Base-by-base conservation (phyloP, 2,888 invertebrate species). In the Philaethria dido region DNA sequence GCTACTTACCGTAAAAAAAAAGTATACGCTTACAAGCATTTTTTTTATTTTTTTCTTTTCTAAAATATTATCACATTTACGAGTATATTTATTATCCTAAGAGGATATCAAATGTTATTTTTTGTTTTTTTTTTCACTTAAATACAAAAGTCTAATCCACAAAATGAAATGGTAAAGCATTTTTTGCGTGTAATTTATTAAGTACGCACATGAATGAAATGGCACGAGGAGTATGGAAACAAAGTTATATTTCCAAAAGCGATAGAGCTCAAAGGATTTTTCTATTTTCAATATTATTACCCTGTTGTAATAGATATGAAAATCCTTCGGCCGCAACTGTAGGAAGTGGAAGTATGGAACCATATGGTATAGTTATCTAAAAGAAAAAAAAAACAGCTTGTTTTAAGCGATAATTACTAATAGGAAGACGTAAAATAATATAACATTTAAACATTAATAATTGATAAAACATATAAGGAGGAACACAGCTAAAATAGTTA, bases 41-140 rank as follows among this genome's bases (percentile, higher is more conserved):
- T 86, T 88, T 88, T 86, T 76, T 74, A 54, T 48, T 74, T 82
- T 85, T 65, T 75, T 82, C 83, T 87, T 86, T 83, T 79, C 85
- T 83, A 78, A 81, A 83, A 80, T 84, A 87, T 80, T 88, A 89
- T 92, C 90, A 91, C 90, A 89, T 90, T 85, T 83, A 88, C 79
- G 88, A 89, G 90, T 89, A 89, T 88, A 83, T 85, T 77, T 71
- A 82, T 84, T 82, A 83, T 79, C 77, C 84, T 89, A 91, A 72
- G 75, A 76, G 67, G 60, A 78, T 84, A 82, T 82, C 80, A 78
- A 86, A 84, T 82, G 81, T 78, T 77, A 73, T 79, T 85, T 86
- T 85, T 86, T 81, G 60, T 18, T 20, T 55, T 60, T 66, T 69
- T 67, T 50, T 29, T n/a, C 54, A 63, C 48, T 69, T 64, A 61